A percentile compares a stretch with the other conserved stretches of the same genome.
These are phyloP conservation scores for Enteromius mattozi DNA, from an alignment of 2,797 vertebrate genomes.

Conservation along the genomic window DNA sequence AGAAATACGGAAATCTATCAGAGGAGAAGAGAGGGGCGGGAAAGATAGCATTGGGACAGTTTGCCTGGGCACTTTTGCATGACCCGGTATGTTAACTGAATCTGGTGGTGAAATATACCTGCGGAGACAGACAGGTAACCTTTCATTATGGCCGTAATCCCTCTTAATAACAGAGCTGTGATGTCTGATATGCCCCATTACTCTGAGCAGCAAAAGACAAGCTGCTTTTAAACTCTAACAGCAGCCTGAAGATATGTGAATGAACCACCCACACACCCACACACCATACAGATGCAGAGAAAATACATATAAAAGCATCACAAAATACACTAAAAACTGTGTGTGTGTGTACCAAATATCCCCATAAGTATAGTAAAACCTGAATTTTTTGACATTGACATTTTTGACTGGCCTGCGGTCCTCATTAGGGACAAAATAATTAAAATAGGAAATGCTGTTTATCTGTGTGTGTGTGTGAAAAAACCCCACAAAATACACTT, in stretches of 20 bases:
- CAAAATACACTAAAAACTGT: not conserved
- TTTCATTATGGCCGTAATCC: slow-evolving; percentile 82
- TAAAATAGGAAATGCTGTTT: no score
- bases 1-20: slow-evolving; percentile 64
- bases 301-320: not conserved
- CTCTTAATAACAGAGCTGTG: slow-evolving; percentile 78
- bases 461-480: not conserved
- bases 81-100: slow-evolving; percentile 75
- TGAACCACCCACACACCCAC: slow-evolving; percentile 58
- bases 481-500: not conserved
- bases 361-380: no score
- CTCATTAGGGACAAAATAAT: no score
- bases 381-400: no score
- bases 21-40: slow-evolving; percentile 7
- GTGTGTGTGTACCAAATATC: not conserved
- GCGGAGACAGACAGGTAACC: slow-evolving; percentile 80
- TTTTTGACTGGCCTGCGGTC: no score
- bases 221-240: slow-evolving; percentile 40
- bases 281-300: slow-evolving; percentile 42
- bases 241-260: slow-evolving; percentile 66
- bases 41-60: slow-evolving; percentile 63
- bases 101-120: slow-evolving; percentile 81
- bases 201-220: slow-evolving; percentile 62
- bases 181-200: slow-evolving; percentile 80
- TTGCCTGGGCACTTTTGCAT: slow-evolving; percentile 68